phyloP scores from a whole-genome alignment of 53 echinoderm and acorn worm species.

The Arbacia lixula region DNA sequence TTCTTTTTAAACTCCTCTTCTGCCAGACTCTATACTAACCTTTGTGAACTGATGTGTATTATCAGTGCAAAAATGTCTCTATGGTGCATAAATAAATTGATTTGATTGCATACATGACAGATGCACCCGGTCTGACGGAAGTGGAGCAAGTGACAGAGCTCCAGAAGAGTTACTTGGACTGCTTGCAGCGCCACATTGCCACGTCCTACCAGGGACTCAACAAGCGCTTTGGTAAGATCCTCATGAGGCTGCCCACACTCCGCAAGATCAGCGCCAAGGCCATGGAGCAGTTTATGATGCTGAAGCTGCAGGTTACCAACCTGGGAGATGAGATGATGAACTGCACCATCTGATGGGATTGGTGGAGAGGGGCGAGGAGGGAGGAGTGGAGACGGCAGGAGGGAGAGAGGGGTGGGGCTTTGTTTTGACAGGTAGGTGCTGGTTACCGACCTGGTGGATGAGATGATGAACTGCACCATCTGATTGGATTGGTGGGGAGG shows the following conservation, averaged over 20 bases:
- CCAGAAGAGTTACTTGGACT: conserved; percentile 76
- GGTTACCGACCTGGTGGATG: conserved; percentile 12
- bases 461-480: conserved; percentile 58
- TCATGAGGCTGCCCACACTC: conserved; percentile 75
- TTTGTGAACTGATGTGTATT: neutral
- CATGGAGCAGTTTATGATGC: conserved; percentile 75
- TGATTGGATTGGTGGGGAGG: neutral
- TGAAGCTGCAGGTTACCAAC: conserved; percentile 42
- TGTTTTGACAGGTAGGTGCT: no score
- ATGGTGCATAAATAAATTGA: no score
- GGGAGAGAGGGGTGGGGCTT: no score
- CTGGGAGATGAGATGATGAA: conserved; percentile 51
- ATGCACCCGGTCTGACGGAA: conserved; percentile 75
- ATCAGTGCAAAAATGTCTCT: no score
- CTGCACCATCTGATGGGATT: conserved; percentile 28
- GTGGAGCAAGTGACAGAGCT: conserved; percentile 49
- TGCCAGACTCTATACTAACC: no score
- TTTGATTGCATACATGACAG: no score
- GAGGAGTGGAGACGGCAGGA: no score
- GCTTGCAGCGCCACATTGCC: conserved; percentile 66
- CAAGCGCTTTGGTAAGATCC: conserved; percentile 81
- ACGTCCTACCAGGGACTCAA: conserved; percentile 44
- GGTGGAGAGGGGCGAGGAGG: no score
- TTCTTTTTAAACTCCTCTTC: no score
- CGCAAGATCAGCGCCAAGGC: conserved; percentile 79